phyloP scores from a whole-genome alignment of 2,797 vertebrate genomes.

The Crypturellus tataupa region DNA sequence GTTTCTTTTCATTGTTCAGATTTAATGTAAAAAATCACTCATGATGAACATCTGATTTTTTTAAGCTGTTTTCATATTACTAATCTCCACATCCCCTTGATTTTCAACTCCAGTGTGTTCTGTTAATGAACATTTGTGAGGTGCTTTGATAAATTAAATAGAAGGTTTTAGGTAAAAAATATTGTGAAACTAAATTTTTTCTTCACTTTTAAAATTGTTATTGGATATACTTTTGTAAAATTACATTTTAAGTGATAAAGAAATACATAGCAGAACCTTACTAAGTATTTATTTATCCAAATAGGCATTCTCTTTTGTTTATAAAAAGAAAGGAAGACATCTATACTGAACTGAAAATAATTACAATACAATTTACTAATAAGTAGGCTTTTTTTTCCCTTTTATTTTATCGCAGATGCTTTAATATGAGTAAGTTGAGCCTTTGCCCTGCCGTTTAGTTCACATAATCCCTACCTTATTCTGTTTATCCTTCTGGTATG shows the following conservation, averaged over 20 bases:
- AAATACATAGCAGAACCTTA: neutral
- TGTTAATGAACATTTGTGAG: neutral
- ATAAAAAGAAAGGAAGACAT: conserved; percentile 39
- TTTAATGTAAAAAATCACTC: neutral
- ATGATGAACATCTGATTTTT: neutral
- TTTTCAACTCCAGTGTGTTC: neutral
- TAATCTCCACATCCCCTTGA: neutral
- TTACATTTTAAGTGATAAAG: neutral
- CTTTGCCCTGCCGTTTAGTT: conserved; percentile 40
- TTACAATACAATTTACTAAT: conserved; percentile 32
- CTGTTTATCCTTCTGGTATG: conserved; percentile 69
- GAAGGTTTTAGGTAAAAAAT: neutral
- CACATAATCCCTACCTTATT: conserved; percentile 65
- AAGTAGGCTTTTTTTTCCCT: neutral
- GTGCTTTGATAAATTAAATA: neutral
- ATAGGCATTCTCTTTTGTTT: neutral
- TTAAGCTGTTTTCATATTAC: neutral
- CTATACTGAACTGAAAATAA: conserved; percentile 57
- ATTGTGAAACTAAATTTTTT: neutral
- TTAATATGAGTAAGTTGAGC: conserved; percentile 41
- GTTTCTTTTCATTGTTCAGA: neutral
- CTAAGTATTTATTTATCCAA: neutral
- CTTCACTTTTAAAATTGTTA: neutral
- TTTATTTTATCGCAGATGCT: conserved; percentile 31
- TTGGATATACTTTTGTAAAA: neutral